These are phyloP conservation scores for Tympanoctomys barrerae DNA, from an alignment of 2,797 vertebrate species.

Conservation along the genomic window DNA sequence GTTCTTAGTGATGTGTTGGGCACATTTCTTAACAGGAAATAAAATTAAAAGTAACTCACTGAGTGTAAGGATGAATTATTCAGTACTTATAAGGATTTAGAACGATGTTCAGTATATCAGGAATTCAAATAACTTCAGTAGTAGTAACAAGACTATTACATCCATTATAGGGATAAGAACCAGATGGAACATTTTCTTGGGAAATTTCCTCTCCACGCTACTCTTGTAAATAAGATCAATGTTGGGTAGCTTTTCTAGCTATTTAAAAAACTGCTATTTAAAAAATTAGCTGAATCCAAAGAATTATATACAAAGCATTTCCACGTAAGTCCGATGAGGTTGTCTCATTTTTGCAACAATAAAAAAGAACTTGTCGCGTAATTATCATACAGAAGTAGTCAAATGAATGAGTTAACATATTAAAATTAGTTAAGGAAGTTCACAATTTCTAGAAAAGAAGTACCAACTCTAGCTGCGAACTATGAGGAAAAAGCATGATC, in stretches of 20 bases:
- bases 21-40: background rate
- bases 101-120: background rate
- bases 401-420: background rate
- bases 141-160: background rate
- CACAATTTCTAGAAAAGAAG: constrained; percentile 5
- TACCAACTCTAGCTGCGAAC: background rate
- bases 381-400: constrained; percentile 21
- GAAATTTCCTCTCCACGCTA: background rate
- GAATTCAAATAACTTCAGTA: background rate
- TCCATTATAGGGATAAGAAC: background rate
- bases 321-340: background rate
- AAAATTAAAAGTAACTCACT: constrained; percentile 14
- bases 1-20: background rate
- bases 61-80: constrained; percentile 26
- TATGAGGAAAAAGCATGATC: background rate
- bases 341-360: background rate
- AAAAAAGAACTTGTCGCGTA: background rate
- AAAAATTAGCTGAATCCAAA: constrained; percentile 22
- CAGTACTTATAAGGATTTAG: background rate
- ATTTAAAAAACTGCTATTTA: background rate
- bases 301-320: constrained; percentile 5
- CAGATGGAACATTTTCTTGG: constrained; percentile 4
- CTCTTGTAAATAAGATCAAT: background rate
- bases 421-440: constrained; percentile 46
- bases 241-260: background rate